These are phyloP conservation scores for Pyrrhosoma nymphula DNA, from an alignment of 2,888 invertebrate genomes.

Conservation along the genomic window DNA sequence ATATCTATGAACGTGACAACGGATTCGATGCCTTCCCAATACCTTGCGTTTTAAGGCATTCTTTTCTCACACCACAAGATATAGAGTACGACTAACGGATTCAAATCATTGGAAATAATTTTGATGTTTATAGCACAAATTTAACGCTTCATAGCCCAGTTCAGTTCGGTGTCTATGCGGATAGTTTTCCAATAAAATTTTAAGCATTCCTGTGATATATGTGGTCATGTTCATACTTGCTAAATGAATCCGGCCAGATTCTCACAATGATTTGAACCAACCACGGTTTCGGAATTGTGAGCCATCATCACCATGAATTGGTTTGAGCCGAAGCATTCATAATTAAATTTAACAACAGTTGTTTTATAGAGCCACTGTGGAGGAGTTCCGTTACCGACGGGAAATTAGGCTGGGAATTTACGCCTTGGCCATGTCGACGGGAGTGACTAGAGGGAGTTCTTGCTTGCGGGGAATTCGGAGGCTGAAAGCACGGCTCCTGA, in stretches of 20 bases:
- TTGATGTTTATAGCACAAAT: no score
- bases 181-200: no score
- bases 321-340: neutral
- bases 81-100: no score
- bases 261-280: neutral
- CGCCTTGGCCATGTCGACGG: neutral
- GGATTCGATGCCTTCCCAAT: no score
- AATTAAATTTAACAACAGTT: neutral
- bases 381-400: neutral
- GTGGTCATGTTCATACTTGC: no score
- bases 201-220: no score
- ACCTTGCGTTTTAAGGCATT: no score
- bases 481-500: neutral
- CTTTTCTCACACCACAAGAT: no score
- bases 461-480: neutral
- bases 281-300: neutral
- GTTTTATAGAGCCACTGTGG: neutral
- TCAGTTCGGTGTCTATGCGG: no score
- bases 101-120: no score
- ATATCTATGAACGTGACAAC: no score
- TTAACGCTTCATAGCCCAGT: no score
- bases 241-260: neutral
- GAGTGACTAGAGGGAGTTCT: constrained; percentile 16
- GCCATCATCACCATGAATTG: neutral
- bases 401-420: neutral